These are phyloP conservation scores for Syngnathus scovelli DNA, from an alignment of 2,113 vertebrate species.

Conservation along the genomic window DNA sequence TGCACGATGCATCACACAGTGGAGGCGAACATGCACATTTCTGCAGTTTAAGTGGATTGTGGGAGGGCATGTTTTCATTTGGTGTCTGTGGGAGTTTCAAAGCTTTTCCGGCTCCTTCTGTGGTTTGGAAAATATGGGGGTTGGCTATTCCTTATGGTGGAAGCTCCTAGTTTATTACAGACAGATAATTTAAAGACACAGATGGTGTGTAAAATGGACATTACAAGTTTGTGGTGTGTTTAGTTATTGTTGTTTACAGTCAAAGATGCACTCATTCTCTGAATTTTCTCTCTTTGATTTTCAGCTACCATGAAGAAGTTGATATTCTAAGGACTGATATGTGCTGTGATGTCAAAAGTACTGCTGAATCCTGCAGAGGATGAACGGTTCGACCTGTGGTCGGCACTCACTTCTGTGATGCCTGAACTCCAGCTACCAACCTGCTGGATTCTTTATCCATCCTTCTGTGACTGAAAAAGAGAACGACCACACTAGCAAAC, in stretches of 20 bases:
- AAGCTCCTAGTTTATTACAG: conserved; percentile 27
- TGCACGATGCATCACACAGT: conserved; percentile 19
- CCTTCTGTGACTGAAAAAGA: conserved; percentile 26
- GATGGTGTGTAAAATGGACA: conserved; percentile 17
- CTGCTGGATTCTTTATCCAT: conserved; percentile 31
- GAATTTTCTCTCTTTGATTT: conserved; percentile 23
- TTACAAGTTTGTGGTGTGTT: conserved; percentile 18
- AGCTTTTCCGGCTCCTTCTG: conserved; percentile 34
- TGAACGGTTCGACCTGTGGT: conserved; percentile 21
- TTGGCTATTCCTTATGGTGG: conserved; percentile 18
- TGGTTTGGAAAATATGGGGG: conserved; percentile 51
- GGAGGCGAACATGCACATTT: conserved; percentile 16
- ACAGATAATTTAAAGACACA: conserved; percentile 25
- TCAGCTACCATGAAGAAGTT: conserved; percentile 73
- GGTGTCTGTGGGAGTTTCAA: conserved; percentile 55
- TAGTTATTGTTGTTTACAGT: background rate
- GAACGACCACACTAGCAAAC: conserved; percentile 13
- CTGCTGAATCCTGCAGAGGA: conserved; percentile 18
- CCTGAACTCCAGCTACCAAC: conserved; percentile 27
- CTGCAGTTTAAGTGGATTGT: conserved; percentile 17
- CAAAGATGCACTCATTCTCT: background rate
- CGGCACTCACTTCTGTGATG: conserved; percentile 26
- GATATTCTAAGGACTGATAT: conserved; percentile 59
- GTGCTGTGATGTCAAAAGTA: conserved; percentile 16
- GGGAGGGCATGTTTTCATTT: conserved; percentile 36